A percentile compares a stretch with the other conserved stretches of the same genome.
Conservation (phyloP, 2,113 vertebrate genomes). For the Bungarus multicinctus region DNA sequence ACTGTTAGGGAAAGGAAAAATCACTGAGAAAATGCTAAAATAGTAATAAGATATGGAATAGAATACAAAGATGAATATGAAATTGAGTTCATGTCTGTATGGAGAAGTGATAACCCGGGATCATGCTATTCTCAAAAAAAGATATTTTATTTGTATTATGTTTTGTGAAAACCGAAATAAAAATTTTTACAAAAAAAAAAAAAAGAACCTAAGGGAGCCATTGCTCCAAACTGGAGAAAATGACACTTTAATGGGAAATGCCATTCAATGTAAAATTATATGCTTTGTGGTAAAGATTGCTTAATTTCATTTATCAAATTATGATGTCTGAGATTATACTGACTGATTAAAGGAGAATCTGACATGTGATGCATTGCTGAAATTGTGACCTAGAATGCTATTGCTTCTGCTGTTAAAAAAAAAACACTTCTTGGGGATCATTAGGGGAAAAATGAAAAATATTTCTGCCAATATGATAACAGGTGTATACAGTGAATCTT, state of each 20-base stretch:
- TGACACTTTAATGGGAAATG: background rate
- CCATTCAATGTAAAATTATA: background rate
- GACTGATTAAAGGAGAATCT: background rate
- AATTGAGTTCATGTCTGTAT: too few relatives aligned
- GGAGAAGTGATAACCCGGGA: too few relatives aligned
- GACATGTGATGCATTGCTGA: background rate
- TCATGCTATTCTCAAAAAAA: too few relatives aligned
- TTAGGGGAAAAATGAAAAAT: background rate
- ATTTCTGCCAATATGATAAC: background rate
- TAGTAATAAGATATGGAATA: too few relatives aligned
- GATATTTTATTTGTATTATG: too few relatives aligned
- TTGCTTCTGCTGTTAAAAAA: background rate
- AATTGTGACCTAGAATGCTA: background rate
- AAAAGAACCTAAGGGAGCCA: background rate
- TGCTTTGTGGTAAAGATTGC: background rate
- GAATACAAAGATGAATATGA: too few relatives aligned
- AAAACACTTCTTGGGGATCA: background rate
- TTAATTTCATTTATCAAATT: background rate
- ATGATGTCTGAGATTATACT: background rate
- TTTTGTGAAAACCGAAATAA: too few relatives aligned
- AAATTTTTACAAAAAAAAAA: too few relatives aligned
- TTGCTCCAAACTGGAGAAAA: background rate
- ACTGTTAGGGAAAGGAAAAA: too few relatives aligned
- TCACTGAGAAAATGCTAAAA: too few relatives aligned
- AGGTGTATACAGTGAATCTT: background rate